These are phyloP conservation scores for Pachyuromys duprasi DNA, from an alignment of 2,797 vertebrate species.

Conservation along the genomic window DNA sequence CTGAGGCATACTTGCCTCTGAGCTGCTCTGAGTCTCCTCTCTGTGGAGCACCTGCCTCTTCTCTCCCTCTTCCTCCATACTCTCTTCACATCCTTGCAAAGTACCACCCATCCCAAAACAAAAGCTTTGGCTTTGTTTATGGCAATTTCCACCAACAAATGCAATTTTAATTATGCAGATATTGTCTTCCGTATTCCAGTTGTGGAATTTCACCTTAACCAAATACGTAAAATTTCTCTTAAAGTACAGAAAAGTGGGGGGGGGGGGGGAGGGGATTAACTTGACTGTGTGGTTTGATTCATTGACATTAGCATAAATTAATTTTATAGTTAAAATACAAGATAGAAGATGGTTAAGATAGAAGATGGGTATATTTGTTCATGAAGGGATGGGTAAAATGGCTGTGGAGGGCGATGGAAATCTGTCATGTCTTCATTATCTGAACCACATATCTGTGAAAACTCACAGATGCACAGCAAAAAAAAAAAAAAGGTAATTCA, in stretches of 20 bases:
- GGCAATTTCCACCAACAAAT: neutral
- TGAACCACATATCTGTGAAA: neutral
- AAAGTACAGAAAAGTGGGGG: neutral
- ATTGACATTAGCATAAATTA: neutral
- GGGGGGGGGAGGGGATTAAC: neutral
- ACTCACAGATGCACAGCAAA: neutral
- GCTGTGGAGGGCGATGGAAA: neutral
- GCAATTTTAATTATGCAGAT: neutral
- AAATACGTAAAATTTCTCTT: neutral
- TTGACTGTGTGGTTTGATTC: neutral
- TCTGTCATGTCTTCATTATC: neutral
- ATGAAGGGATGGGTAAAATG: neutral
- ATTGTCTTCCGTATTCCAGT: neutral
- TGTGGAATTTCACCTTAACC: neutral
- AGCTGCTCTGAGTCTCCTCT: too few species aligned
- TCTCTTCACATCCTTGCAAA: accelerated
- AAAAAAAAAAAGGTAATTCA: neutral
- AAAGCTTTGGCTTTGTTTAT: neutral
- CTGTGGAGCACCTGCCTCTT: neutral
- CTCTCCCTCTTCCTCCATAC: neutral
- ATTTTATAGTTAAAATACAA: neutral
- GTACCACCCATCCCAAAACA: accelerated
- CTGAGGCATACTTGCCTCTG: too few species aligned
- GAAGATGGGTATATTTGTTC: neutral
- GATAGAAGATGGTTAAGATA: neutral